A percentile compares a stretch with the other conserved stretches of the same genome.
Conservation (phyloP, 23 tunicate species). For the Halocynthia roretzi region DNA sequence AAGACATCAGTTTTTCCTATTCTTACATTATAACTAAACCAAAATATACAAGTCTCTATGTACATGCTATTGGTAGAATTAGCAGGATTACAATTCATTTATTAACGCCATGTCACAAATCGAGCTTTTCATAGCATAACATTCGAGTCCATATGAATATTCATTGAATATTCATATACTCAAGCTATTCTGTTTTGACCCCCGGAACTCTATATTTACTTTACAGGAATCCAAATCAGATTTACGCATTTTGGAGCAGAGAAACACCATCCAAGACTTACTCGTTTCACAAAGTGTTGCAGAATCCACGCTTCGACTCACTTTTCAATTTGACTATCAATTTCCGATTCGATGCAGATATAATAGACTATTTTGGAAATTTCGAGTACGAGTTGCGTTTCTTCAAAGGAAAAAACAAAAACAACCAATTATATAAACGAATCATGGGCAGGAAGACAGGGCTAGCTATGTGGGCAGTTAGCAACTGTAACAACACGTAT, state of each 20-base stretch:
- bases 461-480: constrained; percentile 72
- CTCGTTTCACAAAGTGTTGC: constrained; percentile 30
- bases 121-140: no score
- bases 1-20: no score
- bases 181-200: no score
- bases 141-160: no score
- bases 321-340: constrained; percentile 73
- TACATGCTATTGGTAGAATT: no score
- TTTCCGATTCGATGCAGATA: constrained; percentile 43
- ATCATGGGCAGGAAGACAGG: constrained; percentile 35
- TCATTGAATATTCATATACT: no score
- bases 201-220: background rate
- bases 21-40: no score
- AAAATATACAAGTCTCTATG: no score
- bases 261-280: constrained; percentile 73
- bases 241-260: constrained; percentile 66
- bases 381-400: constrained; percentile 10
- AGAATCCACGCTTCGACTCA: constrained; percentile 42
- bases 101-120: no score
- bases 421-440: constrained; percentile 26
- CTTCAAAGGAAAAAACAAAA: background rate
- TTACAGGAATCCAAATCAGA: constrained; percentile 52
- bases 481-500: constrained; percentile 68
- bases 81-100: no score
- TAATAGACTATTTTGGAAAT: constrained; percentile 56